These are phyloP conservation scores for Notamacropus eugenii DNA, from an alignment of 2,797 vertebrate species.

Conservation along the genomic window DNA sequence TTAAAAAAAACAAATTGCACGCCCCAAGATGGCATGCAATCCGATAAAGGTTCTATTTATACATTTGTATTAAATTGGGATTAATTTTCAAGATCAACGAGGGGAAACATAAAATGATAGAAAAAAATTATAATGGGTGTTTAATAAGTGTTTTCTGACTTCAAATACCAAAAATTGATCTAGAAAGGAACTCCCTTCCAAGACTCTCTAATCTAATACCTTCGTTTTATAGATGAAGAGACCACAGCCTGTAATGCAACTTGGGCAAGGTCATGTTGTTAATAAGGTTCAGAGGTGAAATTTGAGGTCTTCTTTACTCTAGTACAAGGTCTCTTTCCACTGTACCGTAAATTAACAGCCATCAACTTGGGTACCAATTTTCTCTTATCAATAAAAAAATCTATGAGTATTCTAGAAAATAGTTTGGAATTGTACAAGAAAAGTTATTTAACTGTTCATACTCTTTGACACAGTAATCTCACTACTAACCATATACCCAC, in stretches of 20 bases:
- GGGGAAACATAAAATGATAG: neutral
- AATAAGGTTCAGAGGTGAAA: conserved; percentile 6
- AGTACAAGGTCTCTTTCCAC: neutral
- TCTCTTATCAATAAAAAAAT: neutral
- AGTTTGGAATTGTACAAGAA: neutral
- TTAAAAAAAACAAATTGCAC: neutral
- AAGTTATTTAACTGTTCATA: neutral
- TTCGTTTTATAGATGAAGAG: neutral
- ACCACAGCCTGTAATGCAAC: neutral
- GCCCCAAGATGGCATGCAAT: no score
- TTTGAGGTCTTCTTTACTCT: neutral
- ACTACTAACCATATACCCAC: neutral
- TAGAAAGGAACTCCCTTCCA: neutral
- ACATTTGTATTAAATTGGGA: neutral
- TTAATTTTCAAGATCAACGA: neutral
- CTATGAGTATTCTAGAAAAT: neutral
- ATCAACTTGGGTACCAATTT: neutral
- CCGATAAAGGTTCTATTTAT: no score
- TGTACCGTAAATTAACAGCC: neutral
- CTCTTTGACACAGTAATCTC: neutral
- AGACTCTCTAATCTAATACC: neutral
- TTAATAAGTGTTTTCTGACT: neutral
- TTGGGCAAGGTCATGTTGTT: neutral
- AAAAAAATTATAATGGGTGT: neutral
- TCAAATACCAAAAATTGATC: neutral